Percentiles rank a stretch among this genome's conserved stretches.
These are phyloP conservation scores for Artemisiospiza belli DNA, from an alignment of 2,113 vertebrate genomes.

Conservation along the genomic window DNA sequence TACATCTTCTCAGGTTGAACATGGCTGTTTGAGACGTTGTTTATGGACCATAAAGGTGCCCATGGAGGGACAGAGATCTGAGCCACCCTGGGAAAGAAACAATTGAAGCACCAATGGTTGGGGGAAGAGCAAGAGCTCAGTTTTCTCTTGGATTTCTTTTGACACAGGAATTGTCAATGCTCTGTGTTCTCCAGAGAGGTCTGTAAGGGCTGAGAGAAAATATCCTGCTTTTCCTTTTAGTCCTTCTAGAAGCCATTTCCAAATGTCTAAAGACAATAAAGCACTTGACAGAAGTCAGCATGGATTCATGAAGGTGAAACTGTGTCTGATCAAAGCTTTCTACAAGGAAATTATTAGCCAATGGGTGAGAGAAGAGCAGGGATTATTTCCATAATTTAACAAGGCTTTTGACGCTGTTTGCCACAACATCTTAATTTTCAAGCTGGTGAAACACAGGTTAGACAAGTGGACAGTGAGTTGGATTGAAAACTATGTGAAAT, in stretches of 20 bases:
- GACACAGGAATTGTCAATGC: not conserved
- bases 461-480: not conserved
- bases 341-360: not conserved
- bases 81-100: not conserved
- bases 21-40: accelerated
- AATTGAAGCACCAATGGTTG: not conserved
- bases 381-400: not conserved
- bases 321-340: not conserved
- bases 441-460: not conserved
- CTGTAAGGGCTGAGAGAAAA: not conserved
- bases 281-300: not conserved
- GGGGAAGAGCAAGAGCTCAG: not conserved
- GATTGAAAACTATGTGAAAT: not conserved
- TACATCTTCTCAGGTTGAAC: not conserved
- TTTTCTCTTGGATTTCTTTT: not conserved
- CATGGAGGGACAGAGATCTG: not conserved
- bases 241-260: not conserved
- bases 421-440: not conserved
- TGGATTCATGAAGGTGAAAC: not conserved
- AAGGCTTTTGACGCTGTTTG: not conserved
- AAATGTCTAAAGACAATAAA: not conserved
- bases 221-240: not conserved
- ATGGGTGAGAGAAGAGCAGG: not conserved
- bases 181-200: not conserved
- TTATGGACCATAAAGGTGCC: not conserved